Evolutionary conservation across 2,888 invertebrate genomes (phyloP), one percentile per base, ranked within the genome.

Genomic region (Agonopterix arenella): DNA sequence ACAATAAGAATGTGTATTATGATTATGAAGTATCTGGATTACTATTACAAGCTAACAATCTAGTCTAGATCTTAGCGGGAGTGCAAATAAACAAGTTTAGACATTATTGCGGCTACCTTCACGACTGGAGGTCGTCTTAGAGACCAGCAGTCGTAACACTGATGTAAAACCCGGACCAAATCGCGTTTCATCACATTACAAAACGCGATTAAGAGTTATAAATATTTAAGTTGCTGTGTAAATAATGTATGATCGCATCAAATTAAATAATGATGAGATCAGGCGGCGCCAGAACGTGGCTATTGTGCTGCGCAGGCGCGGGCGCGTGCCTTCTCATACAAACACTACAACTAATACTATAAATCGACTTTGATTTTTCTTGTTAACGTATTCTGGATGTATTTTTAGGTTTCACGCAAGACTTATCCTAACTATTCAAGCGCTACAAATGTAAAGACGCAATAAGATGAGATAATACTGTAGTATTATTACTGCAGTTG

Each of bases 191-290:
- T 48, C 50, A 48, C 45, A 42, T 48, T 46, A 50, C 49, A 47
- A 46, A 28, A 28, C 51, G 45, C 44, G 47, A 37, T 51, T 44
- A 46, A 56, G 28, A 55, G 58, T 59, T 58, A 66, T 69, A 63
- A 67, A 68, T 68, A 71, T 64, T 68, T 60, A 67, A 68, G 53
- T 60, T 57, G 28, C 47, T 52, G 52, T 50, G 63, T 73, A 64
- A 70, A 71, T 73, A 68, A 72, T 70, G 69, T 68, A 73, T 71
- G 71, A 69, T 61, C 58, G 53, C 56, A 56, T 55, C 55, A 57
- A 55, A 69, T 68, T 67, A 64, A 64, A 68, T 59, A 64, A 59
- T 60, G 59, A 64, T 61, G 60, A 62, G 62, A 52, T 46, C 47
- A 52, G 46, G 11, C 52, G 48, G 45, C 45, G 50, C 40, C 37